A percentile compares a stretch with the other conserved stretches of the same genome.
Evolutionary conservation across 2,888 invertebrate species (phyloP).

Genomic region (Barypeithes pellucidus): DNA sequence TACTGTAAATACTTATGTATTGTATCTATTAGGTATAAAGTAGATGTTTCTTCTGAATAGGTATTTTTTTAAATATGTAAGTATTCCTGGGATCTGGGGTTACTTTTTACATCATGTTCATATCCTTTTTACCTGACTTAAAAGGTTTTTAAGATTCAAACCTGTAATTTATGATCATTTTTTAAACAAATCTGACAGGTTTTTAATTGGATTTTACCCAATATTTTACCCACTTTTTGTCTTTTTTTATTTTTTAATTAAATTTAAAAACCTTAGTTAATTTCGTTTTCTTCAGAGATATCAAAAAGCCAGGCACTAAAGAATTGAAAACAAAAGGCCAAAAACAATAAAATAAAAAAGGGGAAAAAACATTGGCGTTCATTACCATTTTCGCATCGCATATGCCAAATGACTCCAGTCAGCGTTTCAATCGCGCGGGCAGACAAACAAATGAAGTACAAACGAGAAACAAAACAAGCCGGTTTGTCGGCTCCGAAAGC

Average conservation of each 20-base stretch:
- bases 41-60: too few species aligned
- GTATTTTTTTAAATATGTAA: too few species aligned
- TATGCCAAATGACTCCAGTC: too few species aligned
- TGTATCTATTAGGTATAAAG: too few species aligned
- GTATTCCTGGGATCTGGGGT: too few species aligned
- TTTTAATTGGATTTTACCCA: constrained; percentile 9
- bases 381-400: constrained; percentile 42
- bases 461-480: constrained; percentile 31
- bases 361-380: constrained; percentile 24
- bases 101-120: too few species aligned
- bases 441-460: constrained; percentile 34
- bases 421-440: constrained; percentile 23
- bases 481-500: constrained; percentile 32
- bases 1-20: too few species aligned
- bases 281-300: constrained; percentile 8
- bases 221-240: neutral
- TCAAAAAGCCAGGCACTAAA: neutral
- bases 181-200: neutral
- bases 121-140: constrained; percentile 13
- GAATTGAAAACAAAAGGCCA: constrained; percentile 17
- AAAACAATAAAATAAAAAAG: neutral
- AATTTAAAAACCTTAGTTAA: neutral
- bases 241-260: neutral
- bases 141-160: constrained; percentile 13
- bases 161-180: constrained; percentile 18